A percentile compares a stretch with the other conserved stretches of the same genome.
Conservation (phyloP, 2,888 invertebrate species). For the Anodontia alba region DNA sequence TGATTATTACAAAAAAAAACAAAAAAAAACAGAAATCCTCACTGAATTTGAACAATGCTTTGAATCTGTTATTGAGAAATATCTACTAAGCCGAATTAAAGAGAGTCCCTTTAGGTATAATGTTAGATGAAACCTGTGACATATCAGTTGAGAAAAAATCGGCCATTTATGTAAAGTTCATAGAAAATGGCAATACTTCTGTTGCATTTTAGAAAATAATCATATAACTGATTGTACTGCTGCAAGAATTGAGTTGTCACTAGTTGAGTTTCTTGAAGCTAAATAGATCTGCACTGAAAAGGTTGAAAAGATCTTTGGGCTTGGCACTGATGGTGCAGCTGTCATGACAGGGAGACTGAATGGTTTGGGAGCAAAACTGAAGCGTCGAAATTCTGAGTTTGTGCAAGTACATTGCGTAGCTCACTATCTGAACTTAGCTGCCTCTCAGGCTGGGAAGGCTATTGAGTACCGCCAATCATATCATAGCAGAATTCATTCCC, state of each 20-base stretch:
- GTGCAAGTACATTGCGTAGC: conserved; percentile 50
- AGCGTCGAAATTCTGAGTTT: conserved; percentile 21
- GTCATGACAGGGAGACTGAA: conserved; percentile 38
- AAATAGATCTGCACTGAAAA: neutral
- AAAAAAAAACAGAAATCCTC: too few relatives aligned
- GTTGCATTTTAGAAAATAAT: too few relatives aligned
- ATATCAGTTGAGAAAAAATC: conserved; percentile 4
- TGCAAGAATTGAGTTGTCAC: conserved; percentile 20
- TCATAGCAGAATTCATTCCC: conserved; percentile 30
- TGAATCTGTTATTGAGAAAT: conserved; percentile 1
- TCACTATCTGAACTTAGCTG: conserved; percentile 49
- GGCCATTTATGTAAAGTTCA: conserved; percentile 7
- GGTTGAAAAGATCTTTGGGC: conserved; percentile 7
- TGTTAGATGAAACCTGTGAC: conserved; percentile 37
- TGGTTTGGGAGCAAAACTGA: conserved; percentile 35
- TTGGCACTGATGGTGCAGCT: conserved; percentile 34
- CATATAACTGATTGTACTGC: conserved; percentile 24
- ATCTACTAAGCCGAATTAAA: conserved; percentile 18
- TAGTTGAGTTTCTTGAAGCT: conserved; percentile 23
- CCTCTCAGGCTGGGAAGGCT: conserved; percentile 42
- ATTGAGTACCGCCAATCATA: conserved; percentile 34
- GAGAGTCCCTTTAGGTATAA: conserved; percentile 28
- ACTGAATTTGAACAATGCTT: conserved; percentile 28
- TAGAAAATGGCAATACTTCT: neutral
- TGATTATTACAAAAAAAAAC: conserved; percentile 17